Evolutionary conservation across 2,888 invertebrate species (phyloP).

Genomic region (Cordilura impudica): DNA sequence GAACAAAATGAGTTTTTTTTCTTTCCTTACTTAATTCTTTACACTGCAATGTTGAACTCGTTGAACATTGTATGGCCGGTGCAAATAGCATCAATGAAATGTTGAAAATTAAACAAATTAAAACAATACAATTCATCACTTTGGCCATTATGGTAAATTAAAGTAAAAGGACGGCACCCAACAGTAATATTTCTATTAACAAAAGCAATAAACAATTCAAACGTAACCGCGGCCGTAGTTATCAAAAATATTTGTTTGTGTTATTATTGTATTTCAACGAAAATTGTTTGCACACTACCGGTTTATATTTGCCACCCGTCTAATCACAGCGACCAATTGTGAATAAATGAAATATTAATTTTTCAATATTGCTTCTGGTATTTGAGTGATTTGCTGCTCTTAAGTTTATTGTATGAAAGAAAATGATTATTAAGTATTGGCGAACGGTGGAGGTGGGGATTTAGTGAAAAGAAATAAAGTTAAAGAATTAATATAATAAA

Average conservation of each 20-base stretch:
- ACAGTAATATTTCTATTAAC: not conserved
- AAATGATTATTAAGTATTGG: too few species aligned
- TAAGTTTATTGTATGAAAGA: conserved; percentile 43
- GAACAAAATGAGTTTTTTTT: not conserved
- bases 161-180: not conserved
- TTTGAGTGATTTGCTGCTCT: conserved; percentile 52
- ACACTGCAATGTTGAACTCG: conserved; percentile 58
- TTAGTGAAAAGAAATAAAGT: too few species aligned
- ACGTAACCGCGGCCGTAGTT: not conserved
- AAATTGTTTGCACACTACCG: conserved; percentile 30
- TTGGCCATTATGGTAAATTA: conserved; percentile 20
- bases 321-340: conserved; percentile 37
- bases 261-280: not conserved
- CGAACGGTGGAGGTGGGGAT: too few species aligned
- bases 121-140: conserved; percentile 38
- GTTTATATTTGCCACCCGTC: conserved; percentile 11
- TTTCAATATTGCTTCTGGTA: conserved; percentile 48
- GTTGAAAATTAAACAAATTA: conserved; percentile 48
- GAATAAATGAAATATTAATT: conserved; percentile 56
- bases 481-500: too few species aligned
- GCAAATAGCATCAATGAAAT: conserved; percentile 15
- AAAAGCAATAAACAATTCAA: not conserved
- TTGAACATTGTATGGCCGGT: conserved; percentile 26
- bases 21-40: conserved; percentile 71
- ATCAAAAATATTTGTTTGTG: conserved; percentile 5